These are phyloP conservation scores for Ploceus nigricollis DNA, from an alignment of 2,113 vertebrate species.

Conservation along the genomic window DNA sequence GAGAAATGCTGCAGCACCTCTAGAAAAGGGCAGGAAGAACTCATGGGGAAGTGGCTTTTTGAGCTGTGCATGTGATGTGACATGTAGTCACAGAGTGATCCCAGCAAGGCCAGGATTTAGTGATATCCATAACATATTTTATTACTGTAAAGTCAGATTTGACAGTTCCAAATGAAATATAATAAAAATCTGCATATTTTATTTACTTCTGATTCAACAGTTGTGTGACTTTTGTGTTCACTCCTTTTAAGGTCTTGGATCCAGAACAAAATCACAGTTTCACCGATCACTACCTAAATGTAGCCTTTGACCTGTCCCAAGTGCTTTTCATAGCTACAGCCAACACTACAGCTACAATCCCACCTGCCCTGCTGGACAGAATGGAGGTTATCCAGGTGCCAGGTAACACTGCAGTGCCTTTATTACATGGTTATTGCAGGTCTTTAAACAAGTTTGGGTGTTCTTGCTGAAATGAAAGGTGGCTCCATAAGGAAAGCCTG, in stretches of 20 bases:
- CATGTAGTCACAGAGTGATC: background rate
- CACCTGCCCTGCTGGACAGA: conserved; percentile 90
- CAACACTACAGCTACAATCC: conserved; percentile 90
- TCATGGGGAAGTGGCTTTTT: background rate
- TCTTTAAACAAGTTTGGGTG: background rate
- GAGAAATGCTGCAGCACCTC: background rate
- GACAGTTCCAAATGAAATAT: background rate
- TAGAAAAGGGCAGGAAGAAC: background rate
- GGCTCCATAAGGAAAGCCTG: background rate
- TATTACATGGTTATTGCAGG: background rate
- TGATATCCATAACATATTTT: background rate
- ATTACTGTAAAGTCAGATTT: background rate
- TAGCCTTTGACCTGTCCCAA: conserved; percentile 96
- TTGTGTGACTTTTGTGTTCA: background rate
- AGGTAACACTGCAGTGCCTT: conserved; percentile 73
- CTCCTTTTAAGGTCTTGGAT: conserved; percentile 84
- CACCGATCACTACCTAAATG: conserved; percentile 95
- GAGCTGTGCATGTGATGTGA: background rate
- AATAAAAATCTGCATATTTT: background rate
- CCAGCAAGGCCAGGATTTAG: background rate
- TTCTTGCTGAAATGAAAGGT: background rate
- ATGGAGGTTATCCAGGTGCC: conserved; percentile 96
- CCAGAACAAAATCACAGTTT: conserved; percentile 98
- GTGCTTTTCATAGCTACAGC: conserved; percentile 98
- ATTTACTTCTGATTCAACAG: background rate